Base-by-base conservation (phyloP, 2,888 invertebrate genomes). In the Psylliodes chrysocephalus region DNA sequence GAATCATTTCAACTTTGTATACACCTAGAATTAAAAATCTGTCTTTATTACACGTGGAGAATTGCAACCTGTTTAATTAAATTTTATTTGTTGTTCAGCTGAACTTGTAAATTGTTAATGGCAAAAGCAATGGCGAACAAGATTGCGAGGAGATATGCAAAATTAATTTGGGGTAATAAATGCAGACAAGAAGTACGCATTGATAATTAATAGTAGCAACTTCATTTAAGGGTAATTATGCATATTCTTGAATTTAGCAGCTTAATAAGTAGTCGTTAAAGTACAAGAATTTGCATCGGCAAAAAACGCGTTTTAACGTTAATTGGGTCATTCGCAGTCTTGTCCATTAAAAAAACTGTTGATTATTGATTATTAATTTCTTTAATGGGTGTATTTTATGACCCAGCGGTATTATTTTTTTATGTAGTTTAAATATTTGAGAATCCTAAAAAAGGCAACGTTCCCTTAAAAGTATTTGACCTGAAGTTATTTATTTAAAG, bases 121-220 rank as follows among this genome's bases (percentile, higher is more conserved):
- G 30, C 25, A 30, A 8, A n/a, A 15, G 19, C 30, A 17, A 49
- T 25, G 1, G 30, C 22, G 49, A 49, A 49, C 49, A 49, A 22
- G 49, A 49, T 49, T 49, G 15, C 28, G 17, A n/a, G 19, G 28
- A 49, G 49, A 49, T 49, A 49, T 49, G 49, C 49, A 49, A 49
- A 49, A 49, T 49, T 49, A 15, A 49, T 49, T 49, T 30, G 15
- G 10, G 7, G 28, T 49, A 49, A 49, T 49, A 28, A 49, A 49
- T 49, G 30, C 49, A 15, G 49, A 25, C 30, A 25, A 49, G 15
- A 28, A 28, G 6, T n/a, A 49, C 28, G 28, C 28, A 28, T 7
- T 30, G 15, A 15, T 49, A 49, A 49, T 49, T 49, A 49, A 49
- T 30, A 28, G 30, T 30, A 28, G 49, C 49, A 49, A 49, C 49